Evolutionary conservation across 2,797 vertebrate species (phyloP).

Genomic region (Alosa sapidissima): DNA sequence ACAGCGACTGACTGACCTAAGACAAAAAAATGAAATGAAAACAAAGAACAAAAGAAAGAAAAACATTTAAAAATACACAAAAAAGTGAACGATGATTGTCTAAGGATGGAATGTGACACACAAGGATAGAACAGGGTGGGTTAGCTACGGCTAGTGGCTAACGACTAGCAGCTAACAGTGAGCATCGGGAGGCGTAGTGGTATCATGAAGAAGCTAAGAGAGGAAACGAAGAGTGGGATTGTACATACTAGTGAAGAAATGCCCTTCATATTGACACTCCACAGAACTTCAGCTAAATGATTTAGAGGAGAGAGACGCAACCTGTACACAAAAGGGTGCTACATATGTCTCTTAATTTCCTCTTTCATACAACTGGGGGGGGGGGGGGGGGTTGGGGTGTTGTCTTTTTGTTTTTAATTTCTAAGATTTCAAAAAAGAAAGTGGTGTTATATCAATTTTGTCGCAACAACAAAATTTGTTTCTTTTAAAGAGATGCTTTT

Average conservation of each 20-base stretch:
- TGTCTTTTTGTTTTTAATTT: neutral
- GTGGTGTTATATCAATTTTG: conserved; percentile 11
- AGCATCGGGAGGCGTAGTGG: conserved; percentile 88
- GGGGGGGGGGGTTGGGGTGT: neutral
- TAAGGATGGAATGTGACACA: conserved; percentile 91
- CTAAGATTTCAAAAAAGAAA: neutral
- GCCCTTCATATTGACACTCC: conserved; percentile 43
- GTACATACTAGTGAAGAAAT: conserved; percentile 57
- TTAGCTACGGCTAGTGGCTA: conserved; percentile 16
- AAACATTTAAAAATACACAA: conserved; percentile 50
- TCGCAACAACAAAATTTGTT: neutral
- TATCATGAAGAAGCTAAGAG: conserved; percentile 70
- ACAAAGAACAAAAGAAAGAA: neutral
- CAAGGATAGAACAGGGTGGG: conserved; percentile 71
- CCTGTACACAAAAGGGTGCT: neutral
- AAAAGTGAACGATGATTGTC: conserved; percentile 88
- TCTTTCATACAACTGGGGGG: neutral
- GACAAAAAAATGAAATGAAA: neutral
- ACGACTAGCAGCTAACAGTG: conserved; percentile 75
- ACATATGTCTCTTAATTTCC: neutral
- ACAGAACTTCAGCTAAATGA: conserved; percentile 38
- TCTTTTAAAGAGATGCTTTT: neutral
- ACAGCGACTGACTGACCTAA: conserved; percentile 50
- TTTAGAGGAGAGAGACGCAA: conserved; percentile 40
- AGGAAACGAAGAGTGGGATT: conserved; percentile 34